Evolutionary conservation across 2,113 vertebrate genomes (phyloP).

Genomic region (Pholis gunnellus): DNA sequence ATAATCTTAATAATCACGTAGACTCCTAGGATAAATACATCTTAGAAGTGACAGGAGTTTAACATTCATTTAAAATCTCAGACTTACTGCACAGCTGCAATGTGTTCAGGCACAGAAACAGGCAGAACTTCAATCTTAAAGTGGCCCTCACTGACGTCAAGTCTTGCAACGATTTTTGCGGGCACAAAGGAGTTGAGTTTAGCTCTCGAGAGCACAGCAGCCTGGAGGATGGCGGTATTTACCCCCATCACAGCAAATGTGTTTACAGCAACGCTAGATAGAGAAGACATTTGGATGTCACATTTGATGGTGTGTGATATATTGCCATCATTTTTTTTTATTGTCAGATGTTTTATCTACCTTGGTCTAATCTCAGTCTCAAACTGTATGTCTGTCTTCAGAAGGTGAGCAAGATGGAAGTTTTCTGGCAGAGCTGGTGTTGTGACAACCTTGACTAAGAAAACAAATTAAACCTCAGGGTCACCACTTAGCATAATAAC

Average conservation of each 20-base stretch:
- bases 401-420: slow-evolving; percentile 62
- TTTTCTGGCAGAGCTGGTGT: slow-evolving; percentile 72
- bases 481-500: neutral
- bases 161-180: slow-evolving; percentile 78
- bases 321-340: neutral
- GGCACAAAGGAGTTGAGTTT: slow-evolving; percentile 74
- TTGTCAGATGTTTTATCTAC: slow-evolving; percentile 43
- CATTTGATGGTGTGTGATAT: neutral
- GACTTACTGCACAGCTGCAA: slow-evolving; percentile 80
- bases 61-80: no score
- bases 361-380: slow-evolving; percentile 79
- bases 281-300: slow-evolving; percentile 15
- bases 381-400: slow-evolving; percentile 72
- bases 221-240: slow-evolving; percentile 86
- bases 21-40: neutral
- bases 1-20: neutral
- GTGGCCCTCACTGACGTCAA: slow-evolving; percentile 80
- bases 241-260: slow-evolving; percentile 85
- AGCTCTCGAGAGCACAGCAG: slow-evolving; percentile 78
- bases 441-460: slow-evolving; percentile 66
- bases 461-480: neutral
- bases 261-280: slow-evolving; percentile 79
- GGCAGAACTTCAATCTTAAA: slow-evolving; percentile 85
- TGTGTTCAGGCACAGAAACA: slow-evolving; percentile 75
- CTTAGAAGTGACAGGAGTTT: neutral